phyloP scores from a whole-genome alignment of 2,797 vertebrate species.

The Limnodromus scolopaceus region DNA sequence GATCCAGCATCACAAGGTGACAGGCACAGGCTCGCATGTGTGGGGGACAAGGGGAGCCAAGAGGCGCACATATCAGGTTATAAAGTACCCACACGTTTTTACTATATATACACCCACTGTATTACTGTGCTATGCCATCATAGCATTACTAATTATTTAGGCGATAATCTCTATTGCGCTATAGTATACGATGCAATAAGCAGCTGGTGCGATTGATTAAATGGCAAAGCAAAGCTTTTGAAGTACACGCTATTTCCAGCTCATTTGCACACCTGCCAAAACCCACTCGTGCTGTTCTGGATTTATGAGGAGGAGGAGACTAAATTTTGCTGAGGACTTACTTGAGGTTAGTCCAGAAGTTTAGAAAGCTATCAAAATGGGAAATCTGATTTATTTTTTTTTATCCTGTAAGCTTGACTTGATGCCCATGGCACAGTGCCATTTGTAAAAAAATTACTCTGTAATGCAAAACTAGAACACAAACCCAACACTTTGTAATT shows the following conservation, averaged over 20 bases:
- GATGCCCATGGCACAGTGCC: background rate
- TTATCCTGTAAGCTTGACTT: background rate
- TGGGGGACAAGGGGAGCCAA: background rate
- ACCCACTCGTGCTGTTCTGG: background rate
- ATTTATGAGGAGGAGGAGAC: background rate
- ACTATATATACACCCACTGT: conserved; percentile 45
- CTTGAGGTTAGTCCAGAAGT: background rate
- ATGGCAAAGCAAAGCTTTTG: conserved; percentile 49
- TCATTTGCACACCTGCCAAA: conserved; percentile 43
- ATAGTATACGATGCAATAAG: background rate
- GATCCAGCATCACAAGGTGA: background rate
- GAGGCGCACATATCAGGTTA: background rate
- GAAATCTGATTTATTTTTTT: background rate
- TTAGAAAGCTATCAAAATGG: background rate
- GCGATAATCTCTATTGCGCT: conserved; percentile 34
- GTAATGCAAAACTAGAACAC: background rate
- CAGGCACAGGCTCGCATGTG: background rate
- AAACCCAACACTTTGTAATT: background rate
- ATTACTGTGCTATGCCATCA: conserved; percentile 6
- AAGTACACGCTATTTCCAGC: conserved; percentile 43
- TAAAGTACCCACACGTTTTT: conserved; percentile 26
- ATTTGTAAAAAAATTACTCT: background rate
- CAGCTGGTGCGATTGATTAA: conserved; percentile 37
- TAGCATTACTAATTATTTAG: conserved; percentile 48
- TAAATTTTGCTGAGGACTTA: background rate